Base-by-base conservation (phyloP, 92 coral and sea anemone genomes). In the Anthopleura xanthogrammica region DNA sequence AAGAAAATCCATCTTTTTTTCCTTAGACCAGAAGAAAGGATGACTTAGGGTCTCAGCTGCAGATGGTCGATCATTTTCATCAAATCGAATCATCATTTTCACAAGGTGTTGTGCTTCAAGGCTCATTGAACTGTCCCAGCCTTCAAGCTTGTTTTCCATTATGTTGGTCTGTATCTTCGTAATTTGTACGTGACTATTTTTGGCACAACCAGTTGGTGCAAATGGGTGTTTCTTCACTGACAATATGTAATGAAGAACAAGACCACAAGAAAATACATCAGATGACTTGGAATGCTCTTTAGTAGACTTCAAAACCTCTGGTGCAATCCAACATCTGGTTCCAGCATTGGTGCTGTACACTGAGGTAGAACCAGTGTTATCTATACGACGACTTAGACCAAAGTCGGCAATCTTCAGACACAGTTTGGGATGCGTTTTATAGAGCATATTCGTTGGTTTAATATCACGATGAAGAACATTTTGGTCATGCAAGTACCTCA, bases 261-360 rank as follows among this genome's bases (percentile, higher is more conserved):
- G 85, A 7, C 87, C 90, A 13, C 85, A 87, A 60, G 90, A 58
- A 76, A 82, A 89, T 0, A 86, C 70, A 17, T 89, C 92, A 0
- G 92, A 76, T 8, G 83, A 73, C 55, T 54, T 13, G 64, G 85
- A 75, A 66, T 88, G 90, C 1, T 5, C 17, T 10, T 2, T 16
- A 0, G 0, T 41, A 19, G 55, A 24, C 19, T 7, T 75, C 71
- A 85, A 19, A 42, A 81, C 78, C 65, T 87, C 90, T 16, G 91
- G 88, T 46, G 92, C 89, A 89, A 89, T 89, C 92, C 92, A 89
- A 23, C 87, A 66, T 52, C 87, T 71, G 10, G 90, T 89, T 12
- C 92, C 92, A 50, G 58, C 79, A 62, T 62, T 62, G 14, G 82
- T 29, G 36, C 36, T 29, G 36, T 29, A 1, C 36, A 29, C 36